phyloP scores from a whole-genome alignment of 2,888 invertebrate species.

The Brassicogethes aeneus region DNA sequence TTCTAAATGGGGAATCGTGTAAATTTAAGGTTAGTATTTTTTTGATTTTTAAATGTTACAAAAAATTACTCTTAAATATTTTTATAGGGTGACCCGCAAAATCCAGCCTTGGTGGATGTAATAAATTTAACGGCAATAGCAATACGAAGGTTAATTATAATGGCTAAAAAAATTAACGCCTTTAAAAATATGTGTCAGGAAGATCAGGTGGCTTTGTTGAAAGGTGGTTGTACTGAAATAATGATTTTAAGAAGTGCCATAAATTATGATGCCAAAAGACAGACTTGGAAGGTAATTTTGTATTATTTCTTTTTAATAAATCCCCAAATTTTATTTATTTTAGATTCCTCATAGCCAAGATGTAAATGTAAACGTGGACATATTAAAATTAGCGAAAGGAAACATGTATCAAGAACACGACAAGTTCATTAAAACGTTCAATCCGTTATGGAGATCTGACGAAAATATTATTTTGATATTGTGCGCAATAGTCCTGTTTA shows the following conservation, averaged over 20 bases:
- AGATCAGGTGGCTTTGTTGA: conserved; percentile 80
- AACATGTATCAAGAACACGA: conserved; percentile 84
- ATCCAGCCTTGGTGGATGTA: conserved; percentile 69
- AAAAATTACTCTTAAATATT: too few species aligned
- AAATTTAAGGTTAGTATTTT: conserved; percentile 45
- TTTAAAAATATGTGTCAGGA: conserved; percentile 92
- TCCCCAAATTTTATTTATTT: conserved; percentile 9
- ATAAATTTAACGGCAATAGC: conserved; percentile 89
- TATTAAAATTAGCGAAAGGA: conserved; percentile 84
- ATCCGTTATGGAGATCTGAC: conserved; percentile 76
- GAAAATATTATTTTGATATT: conserved; percentile 85
- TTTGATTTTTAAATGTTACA: too few species aligned
- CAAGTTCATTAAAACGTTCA: conserved; percentile 76
- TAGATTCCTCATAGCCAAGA: conserved; percentile 74
- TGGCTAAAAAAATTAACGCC: conserved; percentile 77
- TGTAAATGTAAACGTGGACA: conserved; percentile 75
- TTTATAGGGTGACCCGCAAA: conserved; percentile 20
- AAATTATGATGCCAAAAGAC: conserved; percentile 81
- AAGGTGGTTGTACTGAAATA: conserved; percentile 94
- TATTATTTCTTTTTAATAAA: conserved; percentile 1
- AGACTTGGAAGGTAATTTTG: conserved; percentile 76
- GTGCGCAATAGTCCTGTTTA: conserved; percentile 85
- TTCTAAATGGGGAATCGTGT: conserved; percentile 52
- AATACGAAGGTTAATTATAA: conserved; percentile 76
- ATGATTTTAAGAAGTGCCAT: conserved; percentile 89